phyloP scores from a whole-genome alignment of 2,797 vertebrate species.

The Chaetodon trifasciatus region DNA sequence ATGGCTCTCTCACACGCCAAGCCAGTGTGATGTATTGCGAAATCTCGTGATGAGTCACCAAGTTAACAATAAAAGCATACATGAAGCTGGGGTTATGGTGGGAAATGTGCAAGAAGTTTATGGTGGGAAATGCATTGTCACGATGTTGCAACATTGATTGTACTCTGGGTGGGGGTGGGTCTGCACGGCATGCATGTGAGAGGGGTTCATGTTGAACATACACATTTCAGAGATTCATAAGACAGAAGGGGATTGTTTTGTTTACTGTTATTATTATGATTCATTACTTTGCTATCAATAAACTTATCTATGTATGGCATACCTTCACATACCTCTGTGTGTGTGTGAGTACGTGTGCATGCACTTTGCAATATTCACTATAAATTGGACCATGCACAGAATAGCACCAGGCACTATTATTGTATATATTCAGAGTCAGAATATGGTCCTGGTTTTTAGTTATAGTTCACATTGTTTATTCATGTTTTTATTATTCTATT shows the following conservation, averaged over 20 bases:
- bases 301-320: not conserved
- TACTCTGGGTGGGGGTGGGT: too few species aligned
- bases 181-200: not conserved
- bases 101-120: constrained; percentile 8
- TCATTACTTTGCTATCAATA: not conserved
- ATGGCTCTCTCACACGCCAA: rapidly evolving
- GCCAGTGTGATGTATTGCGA: constrained; percentile 10
- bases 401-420: not conserved
- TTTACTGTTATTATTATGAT: not conserved
- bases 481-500: not conserved
- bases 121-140: not conserved
- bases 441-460: not conserved
- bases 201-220: not conserved
- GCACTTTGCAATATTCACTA: not conserved
- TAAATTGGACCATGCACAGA: not conserved
- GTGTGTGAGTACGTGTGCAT: not conserved
- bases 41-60: constrained; percentile 26
- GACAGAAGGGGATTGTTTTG: not conserved
- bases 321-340: not conserved
- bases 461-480: not conserved
- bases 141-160: constrained; percentile 52
- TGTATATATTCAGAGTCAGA: not conserved
- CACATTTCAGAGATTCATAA: not conserved
- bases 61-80: not conserved
- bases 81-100: not conserved